phyloP scores from a whole-genome alignment of 2,888 invertebrate species.

The Andrena bucephala region DNA sequence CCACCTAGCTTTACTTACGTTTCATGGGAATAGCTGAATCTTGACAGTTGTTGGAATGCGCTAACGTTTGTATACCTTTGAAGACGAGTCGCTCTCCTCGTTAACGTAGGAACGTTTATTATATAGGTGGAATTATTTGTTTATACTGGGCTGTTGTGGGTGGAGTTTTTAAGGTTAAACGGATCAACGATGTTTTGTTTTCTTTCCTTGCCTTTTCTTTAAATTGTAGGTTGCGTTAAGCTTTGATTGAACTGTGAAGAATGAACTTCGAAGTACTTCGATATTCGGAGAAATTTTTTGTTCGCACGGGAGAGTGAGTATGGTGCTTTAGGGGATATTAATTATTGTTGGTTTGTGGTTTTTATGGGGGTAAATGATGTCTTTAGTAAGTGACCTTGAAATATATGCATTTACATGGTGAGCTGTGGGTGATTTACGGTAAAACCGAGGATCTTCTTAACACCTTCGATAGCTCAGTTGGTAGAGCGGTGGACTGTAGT shows the following conservation, averaged over 20 bases:
- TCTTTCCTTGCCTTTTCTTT: background rate
- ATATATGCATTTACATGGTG: background rate
- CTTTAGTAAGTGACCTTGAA: background rate
- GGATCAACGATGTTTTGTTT: too few relatives aligned
- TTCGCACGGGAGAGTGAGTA: background rate
- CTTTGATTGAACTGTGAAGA: background rate
- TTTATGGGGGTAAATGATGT: background rate
- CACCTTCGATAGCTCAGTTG: slow-evolving; percentile 85
- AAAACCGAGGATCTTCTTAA: background rate
- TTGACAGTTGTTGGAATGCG: background rate
- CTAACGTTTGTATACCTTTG: background rate
- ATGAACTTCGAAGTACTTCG: too few relatives aligned
- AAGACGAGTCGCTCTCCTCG: background rate
- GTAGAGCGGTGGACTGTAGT: slow-evolving; percentile 85
- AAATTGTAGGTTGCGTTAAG: too few relatives aligned
- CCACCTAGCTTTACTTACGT: slow-evolving; percentile 35
- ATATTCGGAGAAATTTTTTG: too few relatives aligned
- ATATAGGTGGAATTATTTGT: background rate
- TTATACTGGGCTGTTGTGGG: background rate
- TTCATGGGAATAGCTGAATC: background rate
- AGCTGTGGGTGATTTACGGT: background rate
- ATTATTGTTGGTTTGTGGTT: background rate
- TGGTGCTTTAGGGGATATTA: background rate
- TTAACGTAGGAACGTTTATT: background rate
- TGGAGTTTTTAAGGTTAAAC: background rate